These are phyloP conservation scores for Drosophila orosa DNA, from an alignment of 1,140 invertebrate species.

Conservation along the genomic window DNA sequence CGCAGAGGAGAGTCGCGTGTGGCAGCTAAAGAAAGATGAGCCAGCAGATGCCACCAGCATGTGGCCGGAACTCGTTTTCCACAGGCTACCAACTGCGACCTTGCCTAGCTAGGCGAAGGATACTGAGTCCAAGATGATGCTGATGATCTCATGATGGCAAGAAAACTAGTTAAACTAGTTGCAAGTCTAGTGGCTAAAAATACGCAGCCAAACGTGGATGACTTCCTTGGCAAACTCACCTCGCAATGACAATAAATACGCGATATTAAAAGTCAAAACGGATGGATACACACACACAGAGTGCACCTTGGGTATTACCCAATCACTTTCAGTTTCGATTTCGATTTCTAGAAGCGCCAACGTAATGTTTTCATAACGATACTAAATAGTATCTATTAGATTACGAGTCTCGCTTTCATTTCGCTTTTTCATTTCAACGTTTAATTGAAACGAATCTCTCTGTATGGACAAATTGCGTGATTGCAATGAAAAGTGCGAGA, in stretches of 20 bases:
- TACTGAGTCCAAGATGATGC: constrained; percentile 52
- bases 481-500: constrained; percentile 19
- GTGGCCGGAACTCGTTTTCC: constrained; percentile 41
- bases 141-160: constrained; percentile 5
- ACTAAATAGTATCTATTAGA: constrained; percentile 53
- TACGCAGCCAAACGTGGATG: constrained; percentile 42
- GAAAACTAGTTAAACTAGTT: constrained; percentile 73
- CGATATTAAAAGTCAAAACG: constrained; percentile 10
- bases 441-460: constrained; percentile 51
- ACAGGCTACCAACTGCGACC: constrained; percentile 55
- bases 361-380: constrained; percentile 22
- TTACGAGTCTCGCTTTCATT: constrained; percentile 63
- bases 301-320: constrained; percentile 13
- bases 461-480: constrained; percentile 67
- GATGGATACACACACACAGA: constrained; percentile 33
- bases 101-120: constrained; percentile 63
- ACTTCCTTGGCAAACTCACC: constrained; percentile 41
- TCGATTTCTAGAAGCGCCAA: constrained; percentile 50
- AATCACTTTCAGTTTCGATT: constrained; percentile 62
- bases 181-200: constrained; percentile 55
- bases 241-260: constrained; percentile 46
- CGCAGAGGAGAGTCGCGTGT: constrained; percentile 55
- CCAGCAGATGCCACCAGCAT: constrained; percentile 11
- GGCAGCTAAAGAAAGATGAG: constrained; percentile 55
- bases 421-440: constrained; percentile 34